Evolutionary conservation across 2,888 invertebrate genomes (phyloP), one percentile per base, ranked within the genome.

Genomic region (Cyclophora punctaria): DNA sequence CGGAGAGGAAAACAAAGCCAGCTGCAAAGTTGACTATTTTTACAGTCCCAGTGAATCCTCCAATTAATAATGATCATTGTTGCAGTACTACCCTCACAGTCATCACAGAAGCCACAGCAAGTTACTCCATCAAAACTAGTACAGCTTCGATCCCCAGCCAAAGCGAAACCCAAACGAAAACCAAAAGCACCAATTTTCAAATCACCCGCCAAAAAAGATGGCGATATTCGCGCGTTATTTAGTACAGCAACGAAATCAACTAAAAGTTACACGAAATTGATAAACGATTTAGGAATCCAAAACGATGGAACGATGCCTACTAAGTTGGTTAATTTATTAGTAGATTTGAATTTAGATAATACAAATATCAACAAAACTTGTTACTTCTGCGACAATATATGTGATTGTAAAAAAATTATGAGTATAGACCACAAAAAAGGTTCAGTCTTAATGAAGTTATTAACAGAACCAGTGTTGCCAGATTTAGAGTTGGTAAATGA

Each of bases 221-320:
- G 89, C 1, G 91, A 92, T 52, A 91, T 92, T 37, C 76, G 91
- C 67, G 85, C 87, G 47, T 77, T 91, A 54, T 91, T 91, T 47
- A 80, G 83, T 55, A 80, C 83, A 5, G 75, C 75, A 0, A 86
- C 83, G 0, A 89, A 83, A 67, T 83, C 83, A n/a, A 85, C 83
- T 7, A 80, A 83, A 53, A 89, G 73, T 64, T 81, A 89, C 48
- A 86, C 84, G 2, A 87, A 86, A 70, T 62, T 81, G 40, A 76
- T 85, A 7, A 81, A 75, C 53, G 83, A 86, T 57, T 62, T 84
- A 50, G 78, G 83, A 0, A 70, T 88, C 6, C 75, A 81, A 60
- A 75, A 74, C 47, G 72, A 80, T 56, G 79, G 74, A 35, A 75
- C 67, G 48, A 62, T 87, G 44, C 73, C 89, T 5, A 81, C 83